Evolutionary conservation across 1,140 invertebrate species (phyloP).

Genomic region (Caenorhabditis brenneri): DNA sequence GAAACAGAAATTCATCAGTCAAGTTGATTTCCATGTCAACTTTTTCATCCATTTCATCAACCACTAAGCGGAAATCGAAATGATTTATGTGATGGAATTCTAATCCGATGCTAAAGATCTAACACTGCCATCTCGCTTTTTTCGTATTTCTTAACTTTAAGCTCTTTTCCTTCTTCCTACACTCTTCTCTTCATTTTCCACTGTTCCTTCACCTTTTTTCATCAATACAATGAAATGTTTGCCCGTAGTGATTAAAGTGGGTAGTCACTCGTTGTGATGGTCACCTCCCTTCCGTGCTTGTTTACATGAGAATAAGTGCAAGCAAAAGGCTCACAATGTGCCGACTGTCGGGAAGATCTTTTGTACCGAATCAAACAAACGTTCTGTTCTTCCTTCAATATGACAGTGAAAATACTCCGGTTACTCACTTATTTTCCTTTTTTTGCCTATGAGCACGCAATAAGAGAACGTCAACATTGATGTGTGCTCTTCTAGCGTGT

Average conservation of each 20-base stretch:
- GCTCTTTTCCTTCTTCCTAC: not conserved
- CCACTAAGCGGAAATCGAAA: not conserved
- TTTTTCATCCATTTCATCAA: not conserved
- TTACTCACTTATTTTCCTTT: not conserved
- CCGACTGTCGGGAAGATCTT: slow-evolving; percentile 25
- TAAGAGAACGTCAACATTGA: not conserved
- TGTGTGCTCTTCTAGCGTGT: not conserved
- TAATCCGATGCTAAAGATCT: not conserved
- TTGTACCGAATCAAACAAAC: slow-evolving; percentile 38
- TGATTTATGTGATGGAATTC: not conserved
- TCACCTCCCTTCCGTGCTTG: slow-evolving; percentile 38
- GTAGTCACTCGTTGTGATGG: slow-evolving; percentile 40
- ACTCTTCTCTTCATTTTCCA: not conserved
- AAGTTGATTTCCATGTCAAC: not conserved
- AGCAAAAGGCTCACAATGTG: slow-evolving; percentile 22
- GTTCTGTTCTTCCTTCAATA: not conserved
- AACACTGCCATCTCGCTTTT: not conserved
- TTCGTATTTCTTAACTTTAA: not conserved
- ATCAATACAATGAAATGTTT: slow-evolving; percentile 41
- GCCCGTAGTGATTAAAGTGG: slow-evolving; percentile 40
- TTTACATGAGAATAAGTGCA: slow-evolving; percentile 42
- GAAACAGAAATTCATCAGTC: not conserved
- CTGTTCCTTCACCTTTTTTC: slow-evolving; percentile 30
- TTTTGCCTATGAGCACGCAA: not conserved
- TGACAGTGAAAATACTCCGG: not conserved